These are phyloP conservation scores for Pyrocephalus nanus DNA, from an alignment of 2,797 vertebrate genomes.

Conservation along the genomic window DNA sequence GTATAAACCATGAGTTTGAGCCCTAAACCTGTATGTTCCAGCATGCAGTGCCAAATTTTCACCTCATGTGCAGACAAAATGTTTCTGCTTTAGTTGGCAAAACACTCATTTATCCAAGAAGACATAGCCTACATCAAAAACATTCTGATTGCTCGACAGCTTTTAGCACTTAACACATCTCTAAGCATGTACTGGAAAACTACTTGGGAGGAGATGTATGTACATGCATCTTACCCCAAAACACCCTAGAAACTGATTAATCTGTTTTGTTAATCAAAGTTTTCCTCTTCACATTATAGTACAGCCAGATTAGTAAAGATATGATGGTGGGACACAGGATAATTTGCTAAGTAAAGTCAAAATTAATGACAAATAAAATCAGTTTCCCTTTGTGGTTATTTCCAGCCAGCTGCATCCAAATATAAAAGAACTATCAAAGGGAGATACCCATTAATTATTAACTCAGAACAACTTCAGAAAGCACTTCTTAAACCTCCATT, in stretches of 20 bases:
- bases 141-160: conserved; percentile 20
- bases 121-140: conserved; percentile 51
- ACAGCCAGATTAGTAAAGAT: conserved; percentile 60
- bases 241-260: conserved; percentile 63
- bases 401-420: conserved; percentile 76
- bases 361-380: conserved; percentile 80
- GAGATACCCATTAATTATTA: conserved; percentile 81
- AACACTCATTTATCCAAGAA: conserved; percentile 12
- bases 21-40: not conserved
- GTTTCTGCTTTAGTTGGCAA: conserved; percentile 12
- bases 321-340: conserved; percentile 28
- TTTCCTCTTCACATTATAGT: conserved; percentile 67
- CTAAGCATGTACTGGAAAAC: conserved; percentile 50
- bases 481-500: conserved; percentile 75
- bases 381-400: conserved; percentile 77
- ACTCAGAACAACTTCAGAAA: conserved; percentile 80
- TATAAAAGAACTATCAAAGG: conserved; percentile 80
- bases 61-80: not conserved
- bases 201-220: conserved; percentile 51
- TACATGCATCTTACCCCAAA: not conserved
- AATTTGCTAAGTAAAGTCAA: conserved; percentile 73
- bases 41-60: not conserved
- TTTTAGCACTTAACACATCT: conserved; percentile 58
- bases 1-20: not conserved
- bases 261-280: conserved; percentile 69